Evolutionary conservation across 2,797 vertebrate species (phyloP), one percentile per base, ranked within the genome.

Genomic region (Clarias fuscus): DNA sequence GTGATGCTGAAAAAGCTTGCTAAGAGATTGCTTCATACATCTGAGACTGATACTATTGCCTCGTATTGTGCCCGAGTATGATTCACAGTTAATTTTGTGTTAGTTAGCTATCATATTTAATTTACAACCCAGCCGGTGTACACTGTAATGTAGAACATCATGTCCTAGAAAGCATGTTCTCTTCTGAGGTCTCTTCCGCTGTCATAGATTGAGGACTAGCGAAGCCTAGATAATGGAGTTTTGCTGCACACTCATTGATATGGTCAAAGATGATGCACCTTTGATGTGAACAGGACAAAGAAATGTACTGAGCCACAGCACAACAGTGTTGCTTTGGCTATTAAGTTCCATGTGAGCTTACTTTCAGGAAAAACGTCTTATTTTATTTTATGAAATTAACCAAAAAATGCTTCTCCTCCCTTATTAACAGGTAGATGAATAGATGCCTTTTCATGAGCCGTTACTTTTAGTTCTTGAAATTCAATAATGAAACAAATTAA

Each of bases 191-290:
- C 20, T 22, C 68, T 73, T 68, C 68, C 73, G 82, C 56, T 84
- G 58, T 43, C 8, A 30, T n/a, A 73, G 24, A 64, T 64, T 58
- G 37, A 20, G 40, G 61, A 76, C 17, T 76, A 71, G 71, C 33
- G n/a, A 84, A 33, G n/a, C 59, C 59, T 64, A 40, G 37, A 43
- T 64, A 84, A 76, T 65, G 24, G 14, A 0, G 1, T 7, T 27
- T 10, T n/a, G 64, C n/a, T 82, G n/a, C 33, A 43, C 62, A 75
- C 40, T 75, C 11, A 30, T 53, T 84, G 59, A 84, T 76, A 84
- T 73, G 56, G 15, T 64, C 56, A 72, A 3, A 10, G 56, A 61
- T 61, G 53, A 59, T 1, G 5, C 67, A 71, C 10, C 24, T 59
- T 71, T 59, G 13, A 58, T 37, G 56, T 18, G 4, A 75, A 75